These are phyloP conservation scores for silkworm (Bombyx mori) DNA, from an alignment of 1,140 invertebrate species.

Conservation along the genomic window ASM3026992v2 NC_085107.1:15231001-15231500, in stretches of 20 bases:
- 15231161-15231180: conserved; percentile 65
- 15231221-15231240: conserved; percentile 77
- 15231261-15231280: conserved; percentile 78
- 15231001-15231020: conserved; percentile 39
- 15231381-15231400: conserved; percentile 57
- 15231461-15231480: conserved; percentile 53
- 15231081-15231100: conserved; percentile 65
- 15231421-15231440: conserved; percentile 66
- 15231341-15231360: conserved; percentile 64
- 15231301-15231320: conserved; percentile 90
- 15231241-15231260: conserved; percentile 79
- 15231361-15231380: conserved; percentile 64
- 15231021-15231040: conserved; percentile 20
- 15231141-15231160: conserved; percentile 82
- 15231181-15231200: conserved; percentile 72
- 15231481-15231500: conserved; percentile 21
- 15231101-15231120: conserved; percentile 63
- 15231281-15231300: conserved; percentile 88
- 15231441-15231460: conserved; percentile 54
- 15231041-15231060: conserved; percentile 26
- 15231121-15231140: conserved; percentile 75
- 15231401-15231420: conserved; percentile 66
- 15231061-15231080: conserved; percentile 39
- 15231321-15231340: conserved; percentile 76
- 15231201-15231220: conserved; percentile 78